A percentile compares a stretch with the other conserved stretches of the same genome.
Conservation (phyloP, 2,797 vertebrate genomes). For the Sebastes umbrosus region DNA sequence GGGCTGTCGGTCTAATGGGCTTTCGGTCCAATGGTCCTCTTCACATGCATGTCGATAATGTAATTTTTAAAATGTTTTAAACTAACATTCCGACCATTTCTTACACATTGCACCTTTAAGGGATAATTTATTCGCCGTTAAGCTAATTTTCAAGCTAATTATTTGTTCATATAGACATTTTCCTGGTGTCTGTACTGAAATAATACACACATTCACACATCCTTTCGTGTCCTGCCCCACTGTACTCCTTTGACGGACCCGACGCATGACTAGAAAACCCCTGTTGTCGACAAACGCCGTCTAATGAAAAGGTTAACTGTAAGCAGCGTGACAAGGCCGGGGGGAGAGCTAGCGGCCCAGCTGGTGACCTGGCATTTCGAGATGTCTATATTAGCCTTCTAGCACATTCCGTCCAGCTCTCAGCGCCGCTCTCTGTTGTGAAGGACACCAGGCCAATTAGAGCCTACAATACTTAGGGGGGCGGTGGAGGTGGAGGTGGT, state of each 20-base stretch:
- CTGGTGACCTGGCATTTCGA: conserved; percentile 78
- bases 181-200: not conserved
- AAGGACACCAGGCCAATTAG: conserved; percentile 76
- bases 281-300: conserved; percentile 60
- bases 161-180: not conserved
- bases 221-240: not conserved
- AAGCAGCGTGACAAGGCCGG: conserved; percentile 65
- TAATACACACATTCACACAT: not conserved
- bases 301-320: conserved; percentile 79
- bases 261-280: conserved; percentile 32
- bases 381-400: conserved; percentile 71
- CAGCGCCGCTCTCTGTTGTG: conserved; percentile 43
- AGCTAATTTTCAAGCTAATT: not conserved
- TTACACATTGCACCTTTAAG: not conserved
- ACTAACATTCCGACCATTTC: not conserved
- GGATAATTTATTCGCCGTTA: not conserved
- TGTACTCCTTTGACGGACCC: not conserved
- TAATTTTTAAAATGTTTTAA: no score
- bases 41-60: not conserved
- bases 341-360: conserved; percentile 57
- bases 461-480: conserved; percentile 48
- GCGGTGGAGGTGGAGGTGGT: not conserved
- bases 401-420: conserved; percentile 45
- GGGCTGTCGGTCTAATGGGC: no score
- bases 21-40: not conserved